Evolutionary conservation across 2,797 vertebrate species (phyloP).

Genomic region (Sandelia bainsii): DNA sequence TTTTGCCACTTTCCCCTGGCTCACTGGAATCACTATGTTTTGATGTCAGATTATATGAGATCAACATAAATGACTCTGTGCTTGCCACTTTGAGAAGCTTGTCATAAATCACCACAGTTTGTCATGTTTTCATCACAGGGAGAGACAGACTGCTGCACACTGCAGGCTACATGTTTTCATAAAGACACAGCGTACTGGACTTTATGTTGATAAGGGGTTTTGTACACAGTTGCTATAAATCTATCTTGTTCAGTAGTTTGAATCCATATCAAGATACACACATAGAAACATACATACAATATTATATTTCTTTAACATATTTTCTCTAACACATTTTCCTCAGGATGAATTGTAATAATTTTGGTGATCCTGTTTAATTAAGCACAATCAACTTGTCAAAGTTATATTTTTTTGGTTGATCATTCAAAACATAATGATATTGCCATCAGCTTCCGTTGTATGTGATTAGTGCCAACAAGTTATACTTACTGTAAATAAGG

Average conservation of each 20-base stretch:
- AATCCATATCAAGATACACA: slow-evolving; percentile 18
- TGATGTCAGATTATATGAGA: slow-evolving; percentile 23
- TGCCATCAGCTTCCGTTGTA: background rate
- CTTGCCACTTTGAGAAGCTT: slow-evolving; percentile 34
- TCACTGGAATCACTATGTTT: slow-evolving; percentile 14
- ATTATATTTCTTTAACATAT: background rate
- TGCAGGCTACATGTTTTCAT: slow-evolving; percentile 6
- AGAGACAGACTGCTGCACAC: slow-evolving; percentile 22
- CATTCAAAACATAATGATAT: background rate
- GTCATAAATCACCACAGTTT: slow-evolving; percentile 1
- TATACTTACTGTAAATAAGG: no score
- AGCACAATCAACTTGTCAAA: no score
- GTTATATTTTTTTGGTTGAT: no score
- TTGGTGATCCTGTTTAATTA: no score
- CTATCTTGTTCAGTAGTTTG: slow-evolving; percentile 18
- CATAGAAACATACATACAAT: background rate
- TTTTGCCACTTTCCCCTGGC: background rate
- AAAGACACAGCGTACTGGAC: slow-evolving; percentile 8
- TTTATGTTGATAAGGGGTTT: slow-evolving; percentile 22
- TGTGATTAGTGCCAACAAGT: background rate
- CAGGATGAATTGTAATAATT: background rate
- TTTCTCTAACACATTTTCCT: background rate
- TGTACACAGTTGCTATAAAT: slow-evolving; percentile 18
- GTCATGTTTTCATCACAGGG: slow-evolving; percentile 26
- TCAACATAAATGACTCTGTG: slow-evolving; percentile 11